phyloP scores from a whole-genome alignment of 2,113 vertebrate genomes.

The Heterochromis multidens region DNA sequence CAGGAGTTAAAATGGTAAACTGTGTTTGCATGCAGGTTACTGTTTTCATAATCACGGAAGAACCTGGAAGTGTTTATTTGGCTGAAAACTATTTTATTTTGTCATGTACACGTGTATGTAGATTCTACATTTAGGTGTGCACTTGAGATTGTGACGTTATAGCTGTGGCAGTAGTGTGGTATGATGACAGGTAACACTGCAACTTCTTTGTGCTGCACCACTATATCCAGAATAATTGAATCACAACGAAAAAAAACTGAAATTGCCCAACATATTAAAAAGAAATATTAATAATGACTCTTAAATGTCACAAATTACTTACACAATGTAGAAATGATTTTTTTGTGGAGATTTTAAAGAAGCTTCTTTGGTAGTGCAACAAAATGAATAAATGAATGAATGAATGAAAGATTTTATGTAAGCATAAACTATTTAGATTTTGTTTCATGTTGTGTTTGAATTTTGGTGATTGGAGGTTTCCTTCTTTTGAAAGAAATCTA shows the following conservation, averaged over 20 bases:
- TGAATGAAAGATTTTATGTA: not conserved
- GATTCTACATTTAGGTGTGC: no score
- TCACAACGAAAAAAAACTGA: no score
- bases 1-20: not conserved
- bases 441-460: not conserved
- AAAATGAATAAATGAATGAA: not conserved
- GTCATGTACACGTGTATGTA: no score
- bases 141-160: no score
- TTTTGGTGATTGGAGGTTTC: not conserved
- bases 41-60: not conserved
- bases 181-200: no score
- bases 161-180: no score
- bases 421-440: not conserved
- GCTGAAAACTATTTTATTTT: no score
- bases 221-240: no score
- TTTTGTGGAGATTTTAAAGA: not conserved
- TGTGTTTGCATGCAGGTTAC: not conserved
- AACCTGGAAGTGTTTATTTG: no score
- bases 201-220: no score
- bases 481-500: no score
- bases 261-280: not conserved
- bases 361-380: not conserved
- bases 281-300: not conserved
- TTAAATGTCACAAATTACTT: not conserved
- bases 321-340: no score